Conservation (phyloP, 2,888 invertebrate species). For the Metellina segmentata region DNA sequence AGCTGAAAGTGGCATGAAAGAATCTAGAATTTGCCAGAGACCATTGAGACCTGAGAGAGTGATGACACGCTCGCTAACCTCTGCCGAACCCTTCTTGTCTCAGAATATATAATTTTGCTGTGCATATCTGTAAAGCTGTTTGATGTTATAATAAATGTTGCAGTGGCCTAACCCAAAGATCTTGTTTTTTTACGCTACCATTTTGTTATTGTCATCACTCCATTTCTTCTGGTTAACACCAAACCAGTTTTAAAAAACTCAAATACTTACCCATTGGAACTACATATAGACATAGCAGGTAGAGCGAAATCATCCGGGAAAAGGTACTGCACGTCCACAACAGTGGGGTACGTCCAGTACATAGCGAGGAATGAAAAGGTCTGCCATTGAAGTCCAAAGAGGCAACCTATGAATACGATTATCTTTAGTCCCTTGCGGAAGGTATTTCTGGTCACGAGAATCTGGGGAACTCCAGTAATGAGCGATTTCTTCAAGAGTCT, state of each 20-base stretch:
- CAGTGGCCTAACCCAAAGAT: too few species aligned
- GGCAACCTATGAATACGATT: slow-evolving; percentile 39
- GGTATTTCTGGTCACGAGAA: slow-evolving; percentile 47
- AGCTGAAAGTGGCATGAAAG: too few species aligned
- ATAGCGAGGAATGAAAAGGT: slow-evolving; percentile 43
- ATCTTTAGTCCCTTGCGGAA: slow-evolving; percentile 47
- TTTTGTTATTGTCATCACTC: too few species aligned
- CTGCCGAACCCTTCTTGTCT: too few species aligned
- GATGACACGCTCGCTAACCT: too few species aligned
- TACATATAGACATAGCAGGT: slow-evolving; percentile 66
- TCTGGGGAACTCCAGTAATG: slow-evolving; percentile 71
- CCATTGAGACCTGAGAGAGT: too few species aligned
- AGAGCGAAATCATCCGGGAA: slow-evolving; percentile 56
- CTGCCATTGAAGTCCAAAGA: slow-evolving; percentile 66
- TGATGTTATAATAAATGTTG: too few species aligned
- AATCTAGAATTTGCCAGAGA: too few species aligned
- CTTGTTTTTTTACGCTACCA: too few species aligned
- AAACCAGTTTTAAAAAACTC: background rate
- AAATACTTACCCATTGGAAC: slow-evolving; percentile 63
- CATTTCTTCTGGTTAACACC: too few species aligned
- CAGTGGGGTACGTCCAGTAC: slow-evolving; percentile 72
- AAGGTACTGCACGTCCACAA: slow-evolving; percentile 59
- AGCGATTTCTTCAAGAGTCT: slow-evolving; percentile 58
- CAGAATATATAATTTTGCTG: too few species aligned
- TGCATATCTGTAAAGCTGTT: too few species aligned